phyloP scores from a whole-genome alignment of 2,888 invertebrate genomes.

The Pollenia griseotomentosa region DNA sequence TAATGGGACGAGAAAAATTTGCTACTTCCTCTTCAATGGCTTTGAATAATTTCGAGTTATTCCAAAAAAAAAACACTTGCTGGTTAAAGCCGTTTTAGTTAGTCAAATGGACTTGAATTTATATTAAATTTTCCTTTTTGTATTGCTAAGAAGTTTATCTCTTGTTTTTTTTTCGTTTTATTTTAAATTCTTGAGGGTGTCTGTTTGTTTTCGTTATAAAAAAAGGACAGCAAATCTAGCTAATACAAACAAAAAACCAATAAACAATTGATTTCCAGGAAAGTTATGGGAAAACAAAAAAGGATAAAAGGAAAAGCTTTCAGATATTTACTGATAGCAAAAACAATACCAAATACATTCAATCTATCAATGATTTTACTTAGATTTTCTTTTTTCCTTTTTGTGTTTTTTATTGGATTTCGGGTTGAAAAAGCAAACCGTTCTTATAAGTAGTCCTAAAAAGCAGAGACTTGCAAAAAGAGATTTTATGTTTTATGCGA shows the following conservation, averaged over 20 bases:
- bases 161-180: background rate
- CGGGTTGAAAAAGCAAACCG: background rate
- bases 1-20: background rate
- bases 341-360: background rate
- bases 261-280: conserved; percentile 7
- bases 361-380: too few species aligned
- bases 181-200: background rate
- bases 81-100: background rate
- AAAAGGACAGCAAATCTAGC: background rate
- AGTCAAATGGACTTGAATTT: background rate
- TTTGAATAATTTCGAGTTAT: conserved; percentile 6
- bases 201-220: background rate
- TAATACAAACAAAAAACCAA: background rate
- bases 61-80: conserved; percentile 4
- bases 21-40: background rate
- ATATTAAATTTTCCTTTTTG: background rate
- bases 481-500: too few species aligned
- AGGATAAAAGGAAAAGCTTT: background rate
- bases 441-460: too few species aligned
- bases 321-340: background rate
- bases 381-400: background rate
- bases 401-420: background rate
- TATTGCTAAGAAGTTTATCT: background rate
- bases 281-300: background rate
- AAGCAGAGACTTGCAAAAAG: too few species aligned